Evolutionary conservation across 2,113 vertebrate genomes (phyloP), one percentile per base, ranked within the genome.

Genomic region (Tupaia tana): DNA sequence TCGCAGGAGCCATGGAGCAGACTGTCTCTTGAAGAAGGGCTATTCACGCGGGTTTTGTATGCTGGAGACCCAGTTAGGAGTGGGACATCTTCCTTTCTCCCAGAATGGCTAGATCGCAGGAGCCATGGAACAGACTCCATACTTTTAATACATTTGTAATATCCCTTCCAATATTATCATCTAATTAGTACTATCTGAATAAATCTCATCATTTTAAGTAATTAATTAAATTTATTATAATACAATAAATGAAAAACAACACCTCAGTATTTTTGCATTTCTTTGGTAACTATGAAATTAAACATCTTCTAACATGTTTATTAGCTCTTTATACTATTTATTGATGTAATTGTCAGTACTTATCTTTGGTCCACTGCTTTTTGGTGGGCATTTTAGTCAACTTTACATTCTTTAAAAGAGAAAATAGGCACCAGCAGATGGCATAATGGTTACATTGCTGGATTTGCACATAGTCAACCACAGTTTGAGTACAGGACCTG

Each of bases 221-320:
- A 43, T 66, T 75, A n/a, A 56, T 73, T 73, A 93, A 77, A 52
- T 87, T 14, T 92, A 69, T 87, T 54, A 31, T 83, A 90, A 91
- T 20, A 3, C 83, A 78, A 87, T 87, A 92, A 92, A 79, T 73
- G 18, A 90, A 95, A 86, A 87, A 29, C 12, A 89, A 5, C 19
- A 63, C 63, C 63, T 83, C 71, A 64, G 56, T 19, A 63, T 12
- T 80, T 93, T 89, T 83, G 20, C 15, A 77, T 92, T 86, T 86
- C 74, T 92, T 92, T 84, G 71, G 58, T 78, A 75, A 63, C 25
- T 54, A 88, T 92, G 31, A 94, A 79, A 92, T 56, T 63, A 92
- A 86, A 80, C 22, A 92, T 54, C 64, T 83, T 73, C 34, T 63
- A 82, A 90, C 24, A 73, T 24, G 13, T 15, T 86, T 63, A 71